Evolutionary conservation across 2,113 vertebrate genomes (phyloP).

Genomic region (Cavia aperea): DNA sequence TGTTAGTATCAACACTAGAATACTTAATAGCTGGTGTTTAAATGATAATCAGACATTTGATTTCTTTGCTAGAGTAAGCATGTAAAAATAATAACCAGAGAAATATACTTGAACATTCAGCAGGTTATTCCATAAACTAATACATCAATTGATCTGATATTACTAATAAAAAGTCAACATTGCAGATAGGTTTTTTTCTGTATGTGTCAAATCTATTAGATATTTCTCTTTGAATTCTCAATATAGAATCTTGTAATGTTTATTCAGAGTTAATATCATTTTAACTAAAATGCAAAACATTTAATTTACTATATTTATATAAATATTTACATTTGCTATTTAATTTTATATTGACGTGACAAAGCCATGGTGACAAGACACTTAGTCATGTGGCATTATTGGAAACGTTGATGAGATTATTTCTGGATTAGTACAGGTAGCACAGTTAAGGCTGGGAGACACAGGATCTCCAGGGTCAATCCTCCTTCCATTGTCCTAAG

Average conservation of each 20-base stretch:
- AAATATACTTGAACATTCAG: neutral
- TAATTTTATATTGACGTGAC: neutral
- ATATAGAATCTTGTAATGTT: neutral
- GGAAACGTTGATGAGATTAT: neutral
- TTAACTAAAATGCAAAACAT: neutral
- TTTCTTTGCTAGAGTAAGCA: neutral
- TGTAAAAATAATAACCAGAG: neutral
- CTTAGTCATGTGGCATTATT: too few species aligned
- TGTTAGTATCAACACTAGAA: neutral
- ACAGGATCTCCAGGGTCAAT: neutral
- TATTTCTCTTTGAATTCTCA: neutral
- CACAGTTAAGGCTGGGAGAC: neutral
- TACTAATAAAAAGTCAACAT: neutral
- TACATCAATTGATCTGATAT: neutral
- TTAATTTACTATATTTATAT: neutral
- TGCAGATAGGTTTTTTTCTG: neutral
- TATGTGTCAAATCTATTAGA: neutral
- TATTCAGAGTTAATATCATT: neutral
- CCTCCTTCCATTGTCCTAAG: neutral
- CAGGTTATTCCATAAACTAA: neutral
- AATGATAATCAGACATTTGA: constrained; percentile 1
- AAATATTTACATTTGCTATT: neutral
- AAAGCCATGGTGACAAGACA: neutral
- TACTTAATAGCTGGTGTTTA: neutral
- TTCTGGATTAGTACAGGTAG: neutral